Conservation (phyloP, 2,888 invertebrate species). For the Drosophila infuscata region DNA sequence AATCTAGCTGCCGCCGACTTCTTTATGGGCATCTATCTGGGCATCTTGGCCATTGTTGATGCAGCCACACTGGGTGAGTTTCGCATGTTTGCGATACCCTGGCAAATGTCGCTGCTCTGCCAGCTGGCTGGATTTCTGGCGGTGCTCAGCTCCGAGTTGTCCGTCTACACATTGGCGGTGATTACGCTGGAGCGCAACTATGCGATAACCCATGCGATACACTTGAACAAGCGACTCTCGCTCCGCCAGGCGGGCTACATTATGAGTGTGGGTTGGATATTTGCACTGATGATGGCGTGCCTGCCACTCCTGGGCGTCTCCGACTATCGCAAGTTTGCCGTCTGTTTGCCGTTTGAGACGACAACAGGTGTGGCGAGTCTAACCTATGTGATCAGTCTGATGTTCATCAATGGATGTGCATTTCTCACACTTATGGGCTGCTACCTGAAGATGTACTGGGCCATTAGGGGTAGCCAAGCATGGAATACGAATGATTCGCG, state of each 20-base stretch:
- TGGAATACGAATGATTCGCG: constrained; percentile 99
- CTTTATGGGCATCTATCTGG: constrained; percentile 98
- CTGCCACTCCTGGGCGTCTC: constrained; percentile 96
- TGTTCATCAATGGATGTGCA: constrained; percentile 96
- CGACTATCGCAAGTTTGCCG: constrained; percentile 98
- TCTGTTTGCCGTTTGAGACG: constrained; percentile 98
- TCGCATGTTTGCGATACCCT: constrained; percentile 97
- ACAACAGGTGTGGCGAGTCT: constrained; percentile 91
- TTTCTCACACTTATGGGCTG: constrained; percentile 98
- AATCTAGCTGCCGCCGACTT: constrained; percentile 98
- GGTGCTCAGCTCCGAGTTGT: constrained; percentile 96
- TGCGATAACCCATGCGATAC: constrained; percentile 99
- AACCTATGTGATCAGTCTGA: constrained; percentile 95
- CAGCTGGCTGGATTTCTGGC: constrained; percentile 97
- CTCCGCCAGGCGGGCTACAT: constrained; percentile 95
- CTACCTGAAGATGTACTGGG: constrained; percentile 98
- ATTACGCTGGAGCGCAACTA: constrained; percentile 98
- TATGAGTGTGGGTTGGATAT: constrained; percentile 97
- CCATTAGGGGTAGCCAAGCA: constrained; percentile 97
- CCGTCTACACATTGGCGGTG: constrained; percentile 97
- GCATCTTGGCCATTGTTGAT: constrained; percentile 97
- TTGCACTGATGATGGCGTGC: constrained; percentile 93
- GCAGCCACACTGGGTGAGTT: constrained; percentile 98
- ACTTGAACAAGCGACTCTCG: constrained; percentile 96
- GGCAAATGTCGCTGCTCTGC: constrained; percentile 98